Percentiles rank a stretch among this genome's conserved stretches.
Conservation (phyloP, 2,797 vertebrate genomes). For the Brachymystax lenok region DNA sequence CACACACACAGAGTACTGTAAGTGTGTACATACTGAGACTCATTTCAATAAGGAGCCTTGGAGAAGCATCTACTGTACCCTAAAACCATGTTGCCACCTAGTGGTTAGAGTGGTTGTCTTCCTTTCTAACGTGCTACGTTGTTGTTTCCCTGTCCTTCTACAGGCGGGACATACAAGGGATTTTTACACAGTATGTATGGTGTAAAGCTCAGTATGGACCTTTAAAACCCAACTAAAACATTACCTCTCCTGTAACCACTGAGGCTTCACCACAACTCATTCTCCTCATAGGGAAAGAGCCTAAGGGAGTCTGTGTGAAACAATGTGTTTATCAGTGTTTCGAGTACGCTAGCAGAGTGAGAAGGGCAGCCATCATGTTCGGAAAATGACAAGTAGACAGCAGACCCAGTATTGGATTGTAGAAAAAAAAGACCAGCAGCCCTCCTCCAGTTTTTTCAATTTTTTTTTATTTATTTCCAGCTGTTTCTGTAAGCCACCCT, state of each 20-base stretch:
- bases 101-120: slow-evolving; percentile 27
- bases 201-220: not conserved
- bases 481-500: slow-evolving; percentile 31
- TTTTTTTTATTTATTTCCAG: not conserved
- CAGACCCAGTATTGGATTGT: not conserved
- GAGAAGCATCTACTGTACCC: not conserved
- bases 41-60: not conserved
- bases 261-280: not conserved
- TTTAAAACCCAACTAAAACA: too few species aligned
- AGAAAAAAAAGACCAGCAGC: too few species aligned
- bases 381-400: not conserved
- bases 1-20: not conserved
- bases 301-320: slow-evolving; percentile 28
- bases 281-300: not conserved
- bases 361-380: not conserved
- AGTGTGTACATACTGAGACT: not conserved
- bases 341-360: not conserved
- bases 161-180: not conserved
- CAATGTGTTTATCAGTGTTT: slow-evolving; percentile 8
- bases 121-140: not conserved
- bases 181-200: not conserved
- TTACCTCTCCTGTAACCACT: too few species aligned
- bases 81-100: slow-evolving; percentile 44
- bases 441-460: too few species aligned
- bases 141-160: not conserved